Percentiles rank a stretch among this genome's conserved stretches.
Conservation (phyloP, 2,797 vertebrate genomes). For the Aythya fuligula region DNA sequence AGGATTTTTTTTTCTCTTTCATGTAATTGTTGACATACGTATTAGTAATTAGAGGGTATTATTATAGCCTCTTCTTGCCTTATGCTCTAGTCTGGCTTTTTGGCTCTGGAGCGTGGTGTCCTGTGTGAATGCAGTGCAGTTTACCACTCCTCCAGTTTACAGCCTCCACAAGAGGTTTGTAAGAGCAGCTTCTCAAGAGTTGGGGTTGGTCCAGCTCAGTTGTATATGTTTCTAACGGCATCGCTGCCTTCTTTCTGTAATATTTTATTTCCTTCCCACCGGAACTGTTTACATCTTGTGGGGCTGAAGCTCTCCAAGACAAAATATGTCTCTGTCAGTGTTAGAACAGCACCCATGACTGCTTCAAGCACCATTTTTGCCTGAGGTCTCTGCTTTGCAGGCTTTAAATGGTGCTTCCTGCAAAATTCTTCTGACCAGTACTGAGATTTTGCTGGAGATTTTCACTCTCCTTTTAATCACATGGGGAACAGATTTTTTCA, state of each 20-base stretch:
- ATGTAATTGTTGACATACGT: background rate
- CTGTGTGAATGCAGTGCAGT: background rate
- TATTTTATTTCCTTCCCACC: constrained; percentile 46
- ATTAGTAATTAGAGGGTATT: background rate
- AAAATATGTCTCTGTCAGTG: background rate
- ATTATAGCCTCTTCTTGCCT: background rate
- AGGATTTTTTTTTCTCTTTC: background rate
- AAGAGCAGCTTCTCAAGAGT: constrained; percentile 14
- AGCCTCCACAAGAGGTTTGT: constrained; percentile 30
- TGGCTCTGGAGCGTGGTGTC: background rate
- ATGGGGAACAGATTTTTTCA: constrained; percentile 52
- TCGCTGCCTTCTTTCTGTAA: background rate
- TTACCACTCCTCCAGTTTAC: constrained; percentile 23
- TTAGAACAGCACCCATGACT: background rate
- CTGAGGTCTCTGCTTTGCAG: background rate
- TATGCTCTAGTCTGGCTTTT: background rate
- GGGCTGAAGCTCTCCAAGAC: constrained; percentile 15
- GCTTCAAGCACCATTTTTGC: constrained; percentile 1
- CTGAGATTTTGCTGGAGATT: constrained; percentile 32
- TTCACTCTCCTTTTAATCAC: constrained; percentile 48
- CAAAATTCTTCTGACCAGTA: background rate
- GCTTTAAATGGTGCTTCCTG: constrained; percentile 22
- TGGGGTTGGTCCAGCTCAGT: background rate
- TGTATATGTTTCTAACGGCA: constrained; percentile 33
- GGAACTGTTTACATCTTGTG: constrained; percentile 30